Evolutionary conservation across 2,888 invertebrate genomes (phyloP).

Genomic region (Tiliacea citrago): DNA sequence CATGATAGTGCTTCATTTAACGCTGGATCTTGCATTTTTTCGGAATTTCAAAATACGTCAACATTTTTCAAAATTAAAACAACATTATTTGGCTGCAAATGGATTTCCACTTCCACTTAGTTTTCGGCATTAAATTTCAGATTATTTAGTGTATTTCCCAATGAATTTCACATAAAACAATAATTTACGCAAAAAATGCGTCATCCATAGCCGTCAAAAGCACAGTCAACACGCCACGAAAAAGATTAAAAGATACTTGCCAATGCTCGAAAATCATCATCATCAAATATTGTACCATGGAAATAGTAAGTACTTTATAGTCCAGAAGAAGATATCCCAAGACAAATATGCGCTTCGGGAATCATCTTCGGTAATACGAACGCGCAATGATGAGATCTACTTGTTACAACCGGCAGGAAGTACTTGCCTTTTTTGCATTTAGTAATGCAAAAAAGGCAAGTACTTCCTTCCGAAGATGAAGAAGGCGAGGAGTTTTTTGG

Average conservation of each 20-base stretch:
- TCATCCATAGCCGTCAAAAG: constrained; percentile 53
- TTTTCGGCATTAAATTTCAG: constrained; percentile 31
- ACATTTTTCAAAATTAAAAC: constrained; percentile 11
- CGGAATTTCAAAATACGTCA: constrained; percentile 13
- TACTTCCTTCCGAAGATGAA: too few species aligned
- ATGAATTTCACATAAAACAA: constrained; percentile 43
- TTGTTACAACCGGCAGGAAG: background rate
- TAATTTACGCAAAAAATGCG: constrained; percentile 59
- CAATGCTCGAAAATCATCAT: constrained; percentile 1
- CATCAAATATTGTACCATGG: constrained; percentile 11
- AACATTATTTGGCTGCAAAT: constrained; percentile 16
- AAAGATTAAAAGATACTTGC: constrained; percentile 1
- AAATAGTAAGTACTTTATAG: constrained; percentile 9
- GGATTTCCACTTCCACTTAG: constrained; percentile 16
- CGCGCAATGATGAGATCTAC: background rate
- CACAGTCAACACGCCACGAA: constrained; percentile 11
- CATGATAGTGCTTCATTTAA: constrained; percentile 24
- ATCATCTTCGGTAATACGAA: background rate
- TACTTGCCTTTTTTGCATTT: background rate
- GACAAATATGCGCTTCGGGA: background rate
- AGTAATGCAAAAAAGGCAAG: too few species aligned
- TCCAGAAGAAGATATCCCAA: background rate
- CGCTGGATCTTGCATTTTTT: constrained; percentile 37
- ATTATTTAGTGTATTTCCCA: constrained; percentile 8
- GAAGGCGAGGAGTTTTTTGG: background rate